Evolutionary conservation across 2,888 invertebrate genomes (phyloP).

Genomic region (Linnaemya tessellans): DNA sequence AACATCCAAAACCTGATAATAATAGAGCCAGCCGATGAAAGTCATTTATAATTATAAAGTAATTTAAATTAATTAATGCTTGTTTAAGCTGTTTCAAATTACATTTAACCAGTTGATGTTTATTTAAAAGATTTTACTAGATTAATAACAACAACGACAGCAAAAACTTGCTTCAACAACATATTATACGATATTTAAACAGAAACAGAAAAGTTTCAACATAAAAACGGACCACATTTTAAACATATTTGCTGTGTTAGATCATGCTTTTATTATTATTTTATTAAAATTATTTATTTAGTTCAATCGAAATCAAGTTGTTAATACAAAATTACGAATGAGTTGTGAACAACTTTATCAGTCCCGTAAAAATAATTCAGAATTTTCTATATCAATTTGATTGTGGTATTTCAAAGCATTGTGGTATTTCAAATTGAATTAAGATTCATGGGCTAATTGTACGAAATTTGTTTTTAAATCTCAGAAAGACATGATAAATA

Average conservation of each 20-base stretch:
- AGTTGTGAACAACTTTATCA: neutral
- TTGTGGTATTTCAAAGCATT: no score
- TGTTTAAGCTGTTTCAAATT: slow-evolving; percentile 35
- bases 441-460: no score
- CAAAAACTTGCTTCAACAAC: slow-evolving; percentile 1
- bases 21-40: slow-evolving; percentile 47
- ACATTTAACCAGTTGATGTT: slow-evolving; percentile 41
- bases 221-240: slow-evolving; percentile 45
- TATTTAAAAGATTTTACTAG: slow-evolving; percentile 14
- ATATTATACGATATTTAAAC: slow-evolving; percentile 5
- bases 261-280: slow-evolving; percentile 7
- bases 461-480: no score
- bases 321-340: neutral
- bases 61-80: slow-evolving; percentile 60
- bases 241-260: slow-evolving; percentile 18
- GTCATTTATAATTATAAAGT: slow-evolving; percentile 57
- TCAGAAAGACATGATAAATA: no score
- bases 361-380: no score
- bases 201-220: slow-evolving; percentile 41
- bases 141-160: neutral
- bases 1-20: slow-evolving; percentile 45
- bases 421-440: no score
- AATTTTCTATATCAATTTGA: no score
- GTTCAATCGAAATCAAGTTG: neutral
- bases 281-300: neutral